Base-by-base conservation (phyloP, 2,888 invertebrate genomes). In the Flabesymbios commensalis region DNA sequence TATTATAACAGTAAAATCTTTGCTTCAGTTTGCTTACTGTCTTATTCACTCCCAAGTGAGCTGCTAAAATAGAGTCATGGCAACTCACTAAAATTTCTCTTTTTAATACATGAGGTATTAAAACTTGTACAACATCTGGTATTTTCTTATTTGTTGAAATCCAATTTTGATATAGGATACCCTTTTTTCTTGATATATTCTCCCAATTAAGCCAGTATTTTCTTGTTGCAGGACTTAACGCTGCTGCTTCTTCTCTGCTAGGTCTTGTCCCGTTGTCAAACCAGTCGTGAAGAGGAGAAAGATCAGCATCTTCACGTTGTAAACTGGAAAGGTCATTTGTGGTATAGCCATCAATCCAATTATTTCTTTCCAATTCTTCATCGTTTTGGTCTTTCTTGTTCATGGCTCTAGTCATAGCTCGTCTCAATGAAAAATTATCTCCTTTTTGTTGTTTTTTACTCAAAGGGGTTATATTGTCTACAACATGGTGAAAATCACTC, bases 21-120 rank as follows among this genome's bases (percentile, higher is more conserved):
- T 56, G 28, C 24, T 28, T 19, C 10, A 57, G 3, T 19, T 26
- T 24, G 10, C 10, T 29, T 3, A 47, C 24, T 3, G 57, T 57
- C 19, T 26, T 14, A 4, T 57, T 22, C 14, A 57, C 31, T 22
- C 57, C 57, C 26, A 57, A 48, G 24, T 57, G 57, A 4, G 47
- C 57, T 31, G 7, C 45, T 3, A 33, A 7, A 5, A 14, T 19
- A 7, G 47, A 28, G 24, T 57, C 22, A 32, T 57, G 57, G 7
- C 32, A 24, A 7, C 22, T 32, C 4, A 17, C 5, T 26, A 55
- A n/a, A 31, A 43, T 43, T 22, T 43, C 14, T 14, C 5, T 24
- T 24, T 29, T 22, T 17, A 45, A 10, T 26, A 7, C 43, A 5
- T 26, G 7, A 29, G 43, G 55, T 17, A 22, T n/a, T 4, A 55